Conservation (phyloP, 2,113 vertebrate species). For the Grus americana region DNA sequence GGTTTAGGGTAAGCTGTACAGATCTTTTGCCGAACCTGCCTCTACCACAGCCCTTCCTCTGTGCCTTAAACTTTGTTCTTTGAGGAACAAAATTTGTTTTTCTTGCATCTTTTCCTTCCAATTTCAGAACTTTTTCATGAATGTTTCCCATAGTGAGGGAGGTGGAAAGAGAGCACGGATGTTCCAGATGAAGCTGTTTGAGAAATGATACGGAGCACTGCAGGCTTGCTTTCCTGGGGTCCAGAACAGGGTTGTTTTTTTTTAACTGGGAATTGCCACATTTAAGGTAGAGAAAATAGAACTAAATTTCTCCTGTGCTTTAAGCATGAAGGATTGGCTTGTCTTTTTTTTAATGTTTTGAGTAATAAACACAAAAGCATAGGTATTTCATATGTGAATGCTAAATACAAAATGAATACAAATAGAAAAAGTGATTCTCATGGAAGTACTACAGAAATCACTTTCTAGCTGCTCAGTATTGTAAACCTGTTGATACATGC, state of each 20-base stretch:
- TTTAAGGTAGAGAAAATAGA: not conserved
- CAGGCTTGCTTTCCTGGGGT: not conserved
- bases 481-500: not conserved
- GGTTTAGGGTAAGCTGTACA: not conserved
- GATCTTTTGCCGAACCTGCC: not conserved
- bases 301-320: not conserved
- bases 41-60: not conserved
- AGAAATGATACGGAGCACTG: rapidly evolving
- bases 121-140: not conserved
- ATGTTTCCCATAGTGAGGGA: not conserved
- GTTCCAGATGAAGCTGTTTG: not conserved
- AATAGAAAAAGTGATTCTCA: not conserved
- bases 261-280: not conserved
- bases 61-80: not conserved
- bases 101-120: not conserved
- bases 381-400: not conserved
- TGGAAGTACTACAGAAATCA: not conserved
- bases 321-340: not conserved
- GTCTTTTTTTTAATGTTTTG: not conserved
- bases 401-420: not conserved
- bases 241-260: not conserved
- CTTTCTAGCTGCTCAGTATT: not conserved
- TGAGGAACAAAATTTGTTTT: not conserved
- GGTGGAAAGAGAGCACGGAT: not conserved
- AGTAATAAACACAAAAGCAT: not conserved